Conservation (phyloP, 2,797 vertebrate species). For the Diplodus sargus region DNA sequence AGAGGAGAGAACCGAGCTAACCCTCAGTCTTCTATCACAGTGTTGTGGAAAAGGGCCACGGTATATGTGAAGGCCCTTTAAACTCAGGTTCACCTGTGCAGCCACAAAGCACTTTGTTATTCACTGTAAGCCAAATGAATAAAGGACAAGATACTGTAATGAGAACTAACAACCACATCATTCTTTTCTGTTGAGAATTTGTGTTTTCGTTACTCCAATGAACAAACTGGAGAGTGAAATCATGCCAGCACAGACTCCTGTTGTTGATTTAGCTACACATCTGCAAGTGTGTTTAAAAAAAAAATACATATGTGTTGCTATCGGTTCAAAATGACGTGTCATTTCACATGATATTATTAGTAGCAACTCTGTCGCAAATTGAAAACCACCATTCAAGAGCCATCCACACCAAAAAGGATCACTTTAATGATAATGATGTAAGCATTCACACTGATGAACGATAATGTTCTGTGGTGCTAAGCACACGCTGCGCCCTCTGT, state of each 20-base stretch:
- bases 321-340: neutral
- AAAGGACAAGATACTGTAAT: neutral
- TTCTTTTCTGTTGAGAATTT: neutral
- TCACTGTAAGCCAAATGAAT: neutral
- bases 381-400: too few species aligned
- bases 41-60: neutral
- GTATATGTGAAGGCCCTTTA: slow-evolving; percentile 24
- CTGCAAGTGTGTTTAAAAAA: neutral
- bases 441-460: too few species aligned
- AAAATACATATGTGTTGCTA: neutral
- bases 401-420: too few species aligned
- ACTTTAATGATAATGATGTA: too few species aligned
- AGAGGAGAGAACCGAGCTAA: neutral
- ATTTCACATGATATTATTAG: neutral
- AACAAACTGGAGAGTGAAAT: neutral
- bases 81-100: neutral
- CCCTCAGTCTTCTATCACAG: slow-evolving; percentile 16
- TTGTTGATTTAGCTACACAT: neutral
- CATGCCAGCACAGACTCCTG: neutral
- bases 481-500: too few species aligned
- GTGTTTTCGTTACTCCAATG: neutral
- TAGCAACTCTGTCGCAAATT: too few species aligned
- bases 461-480: too few species aligned
- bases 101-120: slow-evolving; percentile 13
- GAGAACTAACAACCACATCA: neutral